A percentile compares a stretch with the other conserved stretches of the same genome.
These are phyloP conservation scores for Diadema setosum DNA, from an alignment of 35 echinoderm and acorn worm genomes.

Conservation along the genomic window DNA sequence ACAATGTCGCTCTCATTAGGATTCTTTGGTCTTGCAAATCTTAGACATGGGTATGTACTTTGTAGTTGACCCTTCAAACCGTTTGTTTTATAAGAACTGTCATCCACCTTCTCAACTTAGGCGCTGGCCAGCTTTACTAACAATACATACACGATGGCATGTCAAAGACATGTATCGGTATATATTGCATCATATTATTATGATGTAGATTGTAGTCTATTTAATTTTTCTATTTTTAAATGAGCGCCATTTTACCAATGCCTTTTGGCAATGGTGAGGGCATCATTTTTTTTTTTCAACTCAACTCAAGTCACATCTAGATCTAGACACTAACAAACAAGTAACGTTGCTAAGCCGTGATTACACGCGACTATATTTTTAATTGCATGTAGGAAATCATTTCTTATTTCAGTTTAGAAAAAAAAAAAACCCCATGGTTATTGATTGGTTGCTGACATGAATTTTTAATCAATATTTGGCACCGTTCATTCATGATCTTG, in stretches of 20 bases:
- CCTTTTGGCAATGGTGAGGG: too few relatives aligned
- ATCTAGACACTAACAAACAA: background rate
- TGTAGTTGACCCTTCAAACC: slow-evolving; percentile 30
- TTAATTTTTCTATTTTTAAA: too few relatives aligned
- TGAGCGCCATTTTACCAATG: too few relatives aligned
- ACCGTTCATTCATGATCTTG: background rate
- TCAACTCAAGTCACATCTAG: background rate
- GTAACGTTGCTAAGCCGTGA: background rate
- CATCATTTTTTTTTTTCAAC: background rate
- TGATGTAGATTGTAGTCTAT: too few relatives aligned
- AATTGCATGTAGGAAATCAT: background rate
- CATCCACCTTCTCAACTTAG: slow-evolving; percentile 19
- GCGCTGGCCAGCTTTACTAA: too few relatives aligned
- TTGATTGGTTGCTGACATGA: too few relatives aligned
- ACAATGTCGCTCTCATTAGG: slow-evolving; percentile 44
- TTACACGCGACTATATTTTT: background rate
- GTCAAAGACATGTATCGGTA: too few relatives aligned
- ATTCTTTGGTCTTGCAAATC: slow-evolving; percentile 31
- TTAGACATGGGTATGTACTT: slow-evolving; percentile 46
- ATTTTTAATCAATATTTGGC: background rate
- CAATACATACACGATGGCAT: too few relatives aligned
- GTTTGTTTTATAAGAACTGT: background rate
- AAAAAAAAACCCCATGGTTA: background rate
- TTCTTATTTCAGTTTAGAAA: background rate
- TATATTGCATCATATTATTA: too few relatives aligned